Base-by-base conservation (phyloP, 2,888 invertebrate species). In the Morpho achilles region DNA sequence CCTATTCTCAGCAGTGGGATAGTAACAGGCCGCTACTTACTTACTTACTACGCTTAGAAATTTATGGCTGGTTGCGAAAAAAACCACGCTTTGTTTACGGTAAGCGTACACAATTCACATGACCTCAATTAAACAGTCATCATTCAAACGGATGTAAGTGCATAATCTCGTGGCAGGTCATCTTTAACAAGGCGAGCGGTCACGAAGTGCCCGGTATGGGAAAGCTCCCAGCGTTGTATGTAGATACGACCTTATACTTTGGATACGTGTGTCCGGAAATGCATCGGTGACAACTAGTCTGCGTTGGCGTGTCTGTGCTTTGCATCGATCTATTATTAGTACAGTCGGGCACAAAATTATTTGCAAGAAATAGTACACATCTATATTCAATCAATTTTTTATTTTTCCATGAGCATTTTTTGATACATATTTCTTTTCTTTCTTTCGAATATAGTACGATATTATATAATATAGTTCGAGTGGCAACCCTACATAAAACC, bases 121-220 rank as follows among this genome's bases (percentile, higher is more conserved):
- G 84, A 70, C 80, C 85, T 80, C 85, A 87, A 88, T 89, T 87
- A 88, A 84, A 77, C 78, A 85, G 83, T 82, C 87, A 86, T 87
- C 84, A 80, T 79, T 76, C 79, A 79, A 77, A 85, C 85, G 84
- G 86, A 84, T 85, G 85, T 85, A 75, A 82, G 87, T 87, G 87
- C 86, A 88, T 84, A 87, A 87, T 87, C 87, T 86, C 76, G 70
- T 76, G 72, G 69, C 83, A 69, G 87, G 87, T 86, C 87, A 88
- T 84, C 87, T 76, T 79, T 87, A 87, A 88, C 87, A 84, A 87
- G 86, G 76, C 84, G 76, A 83, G 74, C 87, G 88, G 88, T 88
- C 88, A 88, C 85, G 85, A 83, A 74, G 77, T 83, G 86, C 82
- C 86, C 87, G 86, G 76, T 82, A 84, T 89, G 89, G 87, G 89